Percentiles rank a stretch among this genome's conserved stretches.
Conservation (phyloP, 2,888 invertebrate species). For the Phymatocera aterrima region DNA sequence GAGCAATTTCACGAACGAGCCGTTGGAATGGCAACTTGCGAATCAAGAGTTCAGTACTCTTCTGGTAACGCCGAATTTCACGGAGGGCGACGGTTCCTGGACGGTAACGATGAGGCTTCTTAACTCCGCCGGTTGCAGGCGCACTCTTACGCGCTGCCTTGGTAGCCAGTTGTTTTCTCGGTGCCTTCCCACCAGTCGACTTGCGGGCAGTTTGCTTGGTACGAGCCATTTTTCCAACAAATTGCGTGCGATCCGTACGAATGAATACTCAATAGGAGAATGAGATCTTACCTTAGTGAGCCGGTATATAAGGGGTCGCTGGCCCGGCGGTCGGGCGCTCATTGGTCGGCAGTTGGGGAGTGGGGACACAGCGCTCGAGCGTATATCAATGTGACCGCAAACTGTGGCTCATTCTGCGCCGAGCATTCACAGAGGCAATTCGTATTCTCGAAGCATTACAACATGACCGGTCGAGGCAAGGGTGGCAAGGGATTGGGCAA, state of each 20-base stretch:
- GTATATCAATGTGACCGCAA: neutral
- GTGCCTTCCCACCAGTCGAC: conserved; percentile 85
- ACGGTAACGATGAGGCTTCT: conserved; percentile 84
- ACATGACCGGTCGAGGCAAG: conserved; percentile 88
- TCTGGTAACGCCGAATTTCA: conserved; percentile 85
- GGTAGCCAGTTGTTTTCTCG: conserved; percentile 83
- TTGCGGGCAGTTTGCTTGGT: conserved; percentile 86
- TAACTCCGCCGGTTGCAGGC: conserved; percentile 84
- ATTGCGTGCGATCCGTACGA: conserved; percentile 48
- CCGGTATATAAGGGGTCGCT: neutral
- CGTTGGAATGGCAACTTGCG: conserved; percentile 85
- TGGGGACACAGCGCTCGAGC: neutral
- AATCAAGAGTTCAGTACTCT: conserved; percentile 84
- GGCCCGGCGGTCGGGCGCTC: neutral
- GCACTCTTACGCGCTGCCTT: conserved; percentile 85
- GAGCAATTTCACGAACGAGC: conserved; percentile 84
- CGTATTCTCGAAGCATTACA: conserved; percentile 45
- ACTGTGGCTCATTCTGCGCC: neutral
- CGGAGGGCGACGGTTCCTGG: conserved; percentile 83
- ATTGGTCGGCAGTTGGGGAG: conserved; percentile 27
- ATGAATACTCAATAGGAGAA: neutral
- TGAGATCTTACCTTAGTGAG: neutral
- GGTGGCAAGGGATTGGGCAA: conserved; percentile 88
- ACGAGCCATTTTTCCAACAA: conserved; percentile 80
- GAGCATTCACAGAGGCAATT: neutral